These are phyloP conservation scores for Virgularia gustaviana DNA, from an alignment of 92 coral and sea anemone genomes.

Conservation along the genomic window DNA sequence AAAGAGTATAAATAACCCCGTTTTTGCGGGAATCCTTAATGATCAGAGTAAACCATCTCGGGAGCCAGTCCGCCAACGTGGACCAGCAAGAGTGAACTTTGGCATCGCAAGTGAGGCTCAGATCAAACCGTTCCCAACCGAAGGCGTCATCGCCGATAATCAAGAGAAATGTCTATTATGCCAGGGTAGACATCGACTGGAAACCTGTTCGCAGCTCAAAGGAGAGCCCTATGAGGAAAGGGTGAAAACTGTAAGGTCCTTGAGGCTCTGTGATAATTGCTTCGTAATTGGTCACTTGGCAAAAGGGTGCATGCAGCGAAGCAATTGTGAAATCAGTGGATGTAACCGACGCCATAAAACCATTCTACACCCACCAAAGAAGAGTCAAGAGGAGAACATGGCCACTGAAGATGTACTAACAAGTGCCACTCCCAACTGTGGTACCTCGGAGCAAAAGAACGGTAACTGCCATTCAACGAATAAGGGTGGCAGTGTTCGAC, in stretches of 20 bases:
- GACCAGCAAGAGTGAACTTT: neutral
- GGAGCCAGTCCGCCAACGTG: neutral
- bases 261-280: constrained; percentile 42
- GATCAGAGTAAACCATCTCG: neutral
- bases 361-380: constrained; percentile 26
- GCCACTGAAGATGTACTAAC: neutral
- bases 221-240: constrained; percentile 4
- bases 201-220: constrained; percentile 24
- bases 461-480: neutral
- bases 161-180: constrained; percentile 20
- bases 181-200: constrained; percentile 1
- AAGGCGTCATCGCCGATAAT: neutral
- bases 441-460: neutral
- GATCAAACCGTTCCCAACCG: neutral
- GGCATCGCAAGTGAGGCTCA: neutral
- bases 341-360: constrained; percentile 29
- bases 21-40: constrained; percentile 14
- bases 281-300: constrained; percentile 39
- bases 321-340: constrained; percentile 28
- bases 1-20: constrained; percentile 31
- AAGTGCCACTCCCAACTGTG: neutral
- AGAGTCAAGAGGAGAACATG: neutral
- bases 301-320: constrained; percentile 24
- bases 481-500: constrained; percentile 5
- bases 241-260: neutral